A percentile compares a stretch with the other conserved stretches of the same genome.
These are phyloP conservation scores for Oryzias dopingdopingensis DNA, from an alignment of 2,797 vertebrate genomes.

Conservation along the genomic window DNA sequence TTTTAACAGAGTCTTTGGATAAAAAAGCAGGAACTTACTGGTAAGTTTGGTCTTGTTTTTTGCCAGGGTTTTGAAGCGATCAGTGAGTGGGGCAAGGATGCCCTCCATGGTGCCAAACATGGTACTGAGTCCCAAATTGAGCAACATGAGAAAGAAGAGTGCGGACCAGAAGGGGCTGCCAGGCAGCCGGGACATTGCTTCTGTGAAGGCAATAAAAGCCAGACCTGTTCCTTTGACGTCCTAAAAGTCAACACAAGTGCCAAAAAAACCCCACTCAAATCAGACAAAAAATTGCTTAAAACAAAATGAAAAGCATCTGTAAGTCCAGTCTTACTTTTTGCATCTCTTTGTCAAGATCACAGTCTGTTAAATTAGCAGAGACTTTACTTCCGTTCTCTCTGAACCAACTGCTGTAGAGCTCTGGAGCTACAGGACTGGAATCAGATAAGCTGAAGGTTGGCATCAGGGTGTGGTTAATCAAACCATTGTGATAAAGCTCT, in stretches of 20 bases:
- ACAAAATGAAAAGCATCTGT: neutral
- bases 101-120: conserved; percentile 84
- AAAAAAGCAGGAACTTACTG: conserved; percentile 27
- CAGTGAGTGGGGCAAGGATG: conserved; percentile 81
- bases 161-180: conserved; percentile 83
- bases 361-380: conserved; percentile 59
- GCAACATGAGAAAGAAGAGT: conserved; percentile 85
- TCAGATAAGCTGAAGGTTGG: conserved; percentile 47
- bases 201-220: conserved; percentile 82
- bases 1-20: accelerated
- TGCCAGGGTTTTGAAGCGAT: conserved; percentile 77
- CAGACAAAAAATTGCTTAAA: neutral
- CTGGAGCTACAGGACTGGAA: conserved; percentile 33
- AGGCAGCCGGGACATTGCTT: conserved; percentile 81
- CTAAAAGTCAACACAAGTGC: conserved; percentile 51
- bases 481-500: neutral
- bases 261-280: neutral
- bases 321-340: conserved; percentile 52
- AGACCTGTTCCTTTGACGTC: conserved; percentile 79
- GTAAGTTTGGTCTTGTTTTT: conserved; percentile 79
- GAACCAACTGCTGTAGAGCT: conserved; percentile 70
- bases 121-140: conserved; percentile 80
- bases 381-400: neutral
- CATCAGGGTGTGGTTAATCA: neutral
- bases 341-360: conserved; percentile 73